Evolutionary conservation across 2,888 invertebrate genomes (phyloP).

Genomic region (Chorisops tibialis): DNA sequence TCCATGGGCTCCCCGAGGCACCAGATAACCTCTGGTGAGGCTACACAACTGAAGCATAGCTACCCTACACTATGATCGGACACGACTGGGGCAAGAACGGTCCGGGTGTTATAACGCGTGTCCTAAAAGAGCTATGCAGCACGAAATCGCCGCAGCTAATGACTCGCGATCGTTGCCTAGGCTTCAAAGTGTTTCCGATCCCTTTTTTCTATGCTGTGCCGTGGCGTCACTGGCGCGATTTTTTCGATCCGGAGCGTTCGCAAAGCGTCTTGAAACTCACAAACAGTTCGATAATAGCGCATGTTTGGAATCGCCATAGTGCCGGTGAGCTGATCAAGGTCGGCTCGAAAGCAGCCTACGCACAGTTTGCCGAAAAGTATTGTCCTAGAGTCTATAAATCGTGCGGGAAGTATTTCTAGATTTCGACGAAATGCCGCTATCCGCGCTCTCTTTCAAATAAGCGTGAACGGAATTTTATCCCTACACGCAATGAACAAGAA

Average conservation of each 20-base stretch:
- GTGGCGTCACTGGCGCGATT: constrained; percentile 60
- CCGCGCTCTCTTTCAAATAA: too few species aligned
- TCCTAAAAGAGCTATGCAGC: constrained; percentile 58
- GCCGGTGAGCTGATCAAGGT: constrained; percentile 39
- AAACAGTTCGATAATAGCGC: constrained; percentile 43
- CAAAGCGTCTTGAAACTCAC: constrained; percentile 41
- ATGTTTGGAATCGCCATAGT: constrained; percentile 50
- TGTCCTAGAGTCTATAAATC: constrained; percentile 47
- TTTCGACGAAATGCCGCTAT: too few species aligned
- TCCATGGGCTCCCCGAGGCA: too few species aligned
- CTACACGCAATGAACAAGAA: too few species aligned
- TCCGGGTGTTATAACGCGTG: constrained; percentile 61
- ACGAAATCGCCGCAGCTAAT: constrained; percentile 55
- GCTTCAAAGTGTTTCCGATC: constrained; percentile 63
- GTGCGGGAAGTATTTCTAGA: constrained; percentile 27
- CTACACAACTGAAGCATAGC: too few species aligned
- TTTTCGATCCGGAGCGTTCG: constrained; percentile 53
- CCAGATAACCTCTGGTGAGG: too few species aligned
- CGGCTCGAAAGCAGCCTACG: constrained; percentile 47
- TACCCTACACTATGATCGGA: too few species aligned
- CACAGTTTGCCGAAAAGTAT: constrained; percentile 44
- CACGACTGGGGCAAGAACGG: constrained; percentile 58
- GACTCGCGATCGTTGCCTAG: constrained; percentile 56
- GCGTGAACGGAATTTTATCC: too few species aligned
- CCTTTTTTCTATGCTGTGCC: constrained; percentile 65